Evolutionary conservation across 2,888 invertebrate genomes (phyloP).

Genomic region (Strigamia transsilvanica): DNA sequence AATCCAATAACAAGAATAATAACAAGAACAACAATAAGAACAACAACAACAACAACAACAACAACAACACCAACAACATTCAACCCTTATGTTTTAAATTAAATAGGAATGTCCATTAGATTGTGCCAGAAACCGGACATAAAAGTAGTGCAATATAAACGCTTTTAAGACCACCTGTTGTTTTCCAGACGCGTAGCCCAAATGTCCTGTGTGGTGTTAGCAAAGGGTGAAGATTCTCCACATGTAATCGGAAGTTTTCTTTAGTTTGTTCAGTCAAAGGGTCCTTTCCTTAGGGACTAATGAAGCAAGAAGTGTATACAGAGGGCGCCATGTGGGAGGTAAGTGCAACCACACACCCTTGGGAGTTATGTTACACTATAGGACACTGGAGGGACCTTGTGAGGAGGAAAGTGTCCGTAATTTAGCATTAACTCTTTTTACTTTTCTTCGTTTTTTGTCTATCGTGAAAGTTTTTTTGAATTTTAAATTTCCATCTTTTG

Average conservation of each 20-base stretch:
- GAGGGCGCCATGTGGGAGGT: slow-evolving; percentile 18
- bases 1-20: too few species aligned
- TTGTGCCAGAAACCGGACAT: not conserved
- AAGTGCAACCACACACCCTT: slow-evolving; percentile 10
- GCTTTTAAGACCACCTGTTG: slow-evolving; percentile 20
- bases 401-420: not conserved
- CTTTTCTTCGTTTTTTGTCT: not conserved
- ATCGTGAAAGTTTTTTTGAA: not conserved
- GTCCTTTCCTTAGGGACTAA: slow-evolving; percentile 35
- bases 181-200: not conserved
- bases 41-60: too few species aligned
- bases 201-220: not conserved
- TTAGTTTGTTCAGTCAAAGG: slow-evolving; percentile 23
- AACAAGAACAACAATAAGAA: too few species aligned
- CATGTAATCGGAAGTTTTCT: slow-evolving; percentile 39
- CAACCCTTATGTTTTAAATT: not conserved
- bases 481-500: not conserved
- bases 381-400: not conserved
- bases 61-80: too few species aligned
- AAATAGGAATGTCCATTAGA: not conserved
- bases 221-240: slow-evolving; percentile 3
- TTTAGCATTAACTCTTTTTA: slow-evolving; percentile 21
- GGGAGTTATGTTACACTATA: slow-evolving; percentile 18
- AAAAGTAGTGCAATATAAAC: not conserved
- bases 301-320: slow-evolving; percentile 9